Evolutionary conservation across 2,113 vertebrate genomes (phyloP).

Genomic region (Cyprinus carpio): DNA sequence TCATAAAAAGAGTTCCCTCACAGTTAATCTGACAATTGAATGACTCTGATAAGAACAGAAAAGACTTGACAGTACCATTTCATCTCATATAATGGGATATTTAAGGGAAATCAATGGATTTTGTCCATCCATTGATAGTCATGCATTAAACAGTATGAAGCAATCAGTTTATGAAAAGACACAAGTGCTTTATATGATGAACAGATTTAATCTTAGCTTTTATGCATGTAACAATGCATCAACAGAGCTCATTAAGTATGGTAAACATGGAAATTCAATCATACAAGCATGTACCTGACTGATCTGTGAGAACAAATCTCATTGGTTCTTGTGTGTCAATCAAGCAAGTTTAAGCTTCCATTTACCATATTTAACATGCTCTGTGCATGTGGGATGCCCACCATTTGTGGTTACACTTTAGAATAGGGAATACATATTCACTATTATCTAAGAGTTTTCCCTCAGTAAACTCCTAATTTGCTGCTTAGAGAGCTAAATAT

Average conservation of each 20-base stretch:
- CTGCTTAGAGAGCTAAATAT: too few relatives aligned
- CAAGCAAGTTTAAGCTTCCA: neutral
- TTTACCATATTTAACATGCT: neutral
- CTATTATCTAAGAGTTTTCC: too few relatives aligned
- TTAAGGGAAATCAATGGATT: too few relatives aligned
- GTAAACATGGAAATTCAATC: too few relatives aligned
- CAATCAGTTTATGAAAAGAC: neutral
- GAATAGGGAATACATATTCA: too few relatives aligned
- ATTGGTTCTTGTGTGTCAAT: neutral
- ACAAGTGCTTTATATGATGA: neutral
- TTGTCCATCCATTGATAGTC: neutral
- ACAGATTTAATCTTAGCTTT: neutral
- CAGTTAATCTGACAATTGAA: constrained; percentile 18
- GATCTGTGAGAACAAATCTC: neutral
- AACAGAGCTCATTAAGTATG: neutral
- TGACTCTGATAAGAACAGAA: constrained; percentile 24
- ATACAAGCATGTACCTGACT: neutral
- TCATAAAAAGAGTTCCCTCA: neutral
- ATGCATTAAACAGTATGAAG: neutral
- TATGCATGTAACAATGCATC: neutral
- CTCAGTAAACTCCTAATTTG: too few relatives aligned
- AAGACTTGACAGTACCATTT: constrained; percentile 3
- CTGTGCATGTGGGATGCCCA: neutral
- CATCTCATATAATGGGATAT: constrained; percentile 8
- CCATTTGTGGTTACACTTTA: too few relatives aligned